Base-by-base conservation (phyloP, 2,113 vertebrate species). In the Tonatia bakeri region DNA sequence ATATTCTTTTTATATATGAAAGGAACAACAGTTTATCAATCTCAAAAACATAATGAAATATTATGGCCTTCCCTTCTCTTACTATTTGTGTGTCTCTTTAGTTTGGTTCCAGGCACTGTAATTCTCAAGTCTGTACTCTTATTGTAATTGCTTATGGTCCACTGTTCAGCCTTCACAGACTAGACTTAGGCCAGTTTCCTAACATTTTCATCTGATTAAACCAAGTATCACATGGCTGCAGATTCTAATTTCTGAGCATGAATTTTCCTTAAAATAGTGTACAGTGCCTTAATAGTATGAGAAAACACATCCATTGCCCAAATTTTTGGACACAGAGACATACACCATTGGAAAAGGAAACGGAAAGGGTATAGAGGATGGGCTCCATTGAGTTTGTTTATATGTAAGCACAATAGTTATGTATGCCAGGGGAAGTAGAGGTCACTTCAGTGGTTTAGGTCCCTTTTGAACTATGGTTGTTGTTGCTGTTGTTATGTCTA, bases 211-310 rank as follows among this genome's bases (percentile, higher is more conserved):
- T 73, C 47, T 90, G n/a, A 64, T 90, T 81, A 47, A 3, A 82
- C 24, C 15, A 81, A 26, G 17, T 87, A 38, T 40, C 47, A 52
- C 43, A 36, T 17, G 22, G 19, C 15, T 75, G 4, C 1, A 54
- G 28, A 82, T 90, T 82, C 10, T 64, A 84, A 95, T 80, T 80
- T 96, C 31, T 75, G 36, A 69, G 90, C n/a, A 24, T 19, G 65
- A 40, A 65, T 93, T 94, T 81, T 75, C 56, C 45, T 83, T 70
- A 69, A 77, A 72, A 77, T 7, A 47, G 7, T 81, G 4, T 22
- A 77, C 2, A 52, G 38, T 89, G 56, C 22, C 4, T 85, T 70
- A 54, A 65, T 3, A 52, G 19, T 67, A 28, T 56, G 3, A n/a
- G 7, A 31, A 81, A 94, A 87, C 20, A 79, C 24, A 90, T 28